A percentile compares a stretch with the other conserved stretches of the same genome.
Evolutionary conservation across 2,113 vertebrate genomes (phyloP).

Genomic region (Crotalus viridis): DNA sequence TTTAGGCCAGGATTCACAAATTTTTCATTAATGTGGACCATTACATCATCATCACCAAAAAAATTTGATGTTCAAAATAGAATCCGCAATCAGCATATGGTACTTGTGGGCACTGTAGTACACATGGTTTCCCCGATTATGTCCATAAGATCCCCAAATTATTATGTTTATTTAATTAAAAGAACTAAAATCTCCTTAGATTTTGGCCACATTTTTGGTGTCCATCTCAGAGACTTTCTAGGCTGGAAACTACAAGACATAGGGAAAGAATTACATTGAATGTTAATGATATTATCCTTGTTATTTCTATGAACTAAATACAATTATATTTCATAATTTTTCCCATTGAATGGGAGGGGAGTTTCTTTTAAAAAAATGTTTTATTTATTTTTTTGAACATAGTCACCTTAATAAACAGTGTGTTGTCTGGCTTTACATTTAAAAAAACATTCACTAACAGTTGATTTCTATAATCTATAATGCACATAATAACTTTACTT

Average conservation of each 20-base stretch:
- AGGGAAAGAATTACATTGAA: not conserved
- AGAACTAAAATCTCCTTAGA: not conserved
- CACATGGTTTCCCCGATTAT: not conserved
- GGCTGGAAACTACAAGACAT: not conserved
- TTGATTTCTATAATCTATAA: too few species aligned
- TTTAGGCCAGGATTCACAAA: not conserved
- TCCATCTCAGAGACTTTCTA: not conserved
- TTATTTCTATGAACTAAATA: not conserved
- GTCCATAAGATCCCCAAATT: not conserved
- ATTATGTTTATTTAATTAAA: not conserved
- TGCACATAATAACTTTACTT: too few species aligned
- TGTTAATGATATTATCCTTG: not conserved
- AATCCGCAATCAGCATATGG: not conserved
- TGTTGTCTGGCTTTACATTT: too few species aligned
- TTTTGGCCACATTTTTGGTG: not conserved
- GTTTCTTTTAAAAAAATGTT: not conserved
- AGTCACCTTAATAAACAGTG: too few species aligned
- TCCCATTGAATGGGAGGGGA: not conserved
- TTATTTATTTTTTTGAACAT: too few species aligned
- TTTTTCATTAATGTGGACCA: not conserved
- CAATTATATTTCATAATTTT: not conserved
- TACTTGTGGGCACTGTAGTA: not conserved
- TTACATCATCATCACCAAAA: not conserved
- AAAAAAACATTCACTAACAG: too few species aligned
- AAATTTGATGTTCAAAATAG: not conserved